Evolutionary conservation across 2,888 invertebrate species (phyloP), one percentile per base, ranked within the genome.

Genomic region (Mythimna albipuncta): DNA sequence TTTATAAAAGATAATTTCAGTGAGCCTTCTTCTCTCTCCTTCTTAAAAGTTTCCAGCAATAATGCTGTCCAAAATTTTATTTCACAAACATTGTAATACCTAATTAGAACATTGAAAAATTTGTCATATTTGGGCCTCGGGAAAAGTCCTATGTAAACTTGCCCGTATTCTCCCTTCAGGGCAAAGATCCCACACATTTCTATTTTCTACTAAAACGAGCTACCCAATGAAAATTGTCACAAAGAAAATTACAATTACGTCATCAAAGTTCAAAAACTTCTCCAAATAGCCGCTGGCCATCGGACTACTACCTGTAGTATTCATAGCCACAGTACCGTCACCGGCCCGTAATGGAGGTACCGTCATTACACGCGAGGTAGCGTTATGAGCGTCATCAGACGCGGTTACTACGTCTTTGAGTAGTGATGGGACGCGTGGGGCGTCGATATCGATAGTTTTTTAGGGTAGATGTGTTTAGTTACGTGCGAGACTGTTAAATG

Each of bases 321-420:
- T 73, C 67, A 68, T 67, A 35, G 54, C 72, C 35, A 50, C 52
- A 10, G 64, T 78, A 76, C 75, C 78, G 77, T 81, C 82, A 83
- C 72, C 38, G 73, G 26, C 21, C 65, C 32, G 79, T 79, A 82
- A 85, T 83, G 76, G 74, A 78, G 75, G 71, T 77, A 77, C 75
- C 79, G 80, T 80, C 84, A 81, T 85, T 86, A 85, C 83, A 76
- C 47, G 82, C 50, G 70, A 84, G 83, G 86, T 79, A 77, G 68
- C 81, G 81, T 84, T 84, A 85, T 74, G 85, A 75, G 77, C 75
- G 74, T 76, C 83, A 84, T 84, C 85, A 83, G 81, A 65, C 82
- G 82, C 81, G 77, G 84, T 77, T 73, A 64, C 71, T 57, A 70
- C 90, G 89, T 90, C 89, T 89, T 88, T 85, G 62, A 65, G 38